A percentile compares a stretch with the other conserved stretches of the same genome.
Conservation (phyloP, 2,113 vertebrate species). For the human region GRCh38 chr21:41743001-41743500, state of each 20-base stretch:
- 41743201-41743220: background rate
- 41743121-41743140: fast-evolving
- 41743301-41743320: background rate
- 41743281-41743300: background rate
- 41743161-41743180: fast-evolving
- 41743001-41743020: background rate
- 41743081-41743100: background rate
- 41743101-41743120: too few species aligned
- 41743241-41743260: fast-evolving
- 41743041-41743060: background rate
- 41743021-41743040: background rate
- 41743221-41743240: background rate
- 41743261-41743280: background rate
- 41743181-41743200: too few species aligned
- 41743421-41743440: fast-evolving
- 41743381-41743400: background rate
- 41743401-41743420: fast-evolving
- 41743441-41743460: fast-evolving
- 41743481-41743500: fast-evolving
- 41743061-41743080: background rate
- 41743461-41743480: too few species aligned
- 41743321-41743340: background rate
- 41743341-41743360: too few species aligned
- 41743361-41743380: background rate
- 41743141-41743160: fast-evolving